Evolutionary conservation across 2,113 vertebrate genomes (phyloP).

Genomic region (Hoplias malabaricus): DNA sequence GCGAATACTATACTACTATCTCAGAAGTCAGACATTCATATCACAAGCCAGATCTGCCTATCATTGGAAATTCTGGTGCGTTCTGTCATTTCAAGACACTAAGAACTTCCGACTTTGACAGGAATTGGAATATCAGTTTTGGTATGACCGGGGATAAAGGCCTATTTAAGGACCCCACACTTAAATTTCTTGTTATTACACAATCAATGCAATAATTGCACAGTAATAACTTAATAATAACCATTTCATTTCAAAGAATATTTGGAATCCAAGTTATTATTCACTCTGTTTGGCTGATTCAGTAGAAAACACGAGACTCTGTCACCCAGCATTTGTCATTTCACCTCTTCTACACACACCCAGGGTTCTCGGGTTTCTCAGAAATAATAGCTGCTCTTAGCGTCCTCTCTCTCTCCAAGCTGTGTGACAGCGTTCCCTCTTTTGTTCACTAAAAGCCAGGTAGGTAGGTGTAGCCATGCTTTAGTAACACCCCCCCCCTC

Average conservation of each 20-base stretch:
- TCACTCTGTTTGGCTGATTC: neutral
- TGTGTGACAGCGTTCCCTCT: constrained; percentile 16
- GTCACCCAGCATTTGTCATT: constrained; percentile 42
- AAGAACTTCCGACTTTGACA: too few relatives aligned
- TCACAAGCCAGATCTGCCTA: too few relatives aligned
- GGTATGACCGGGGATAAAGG: too few relatives aligned
- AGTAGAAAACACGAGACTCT: neutral
- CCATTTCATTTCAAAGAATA: neutral
- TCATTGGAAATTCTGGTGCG: too few relatives aligned
- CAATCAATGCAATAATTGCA: neutral
- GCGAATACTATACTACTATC: too few relatives aligned
- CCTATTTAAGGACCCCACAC: neutral
- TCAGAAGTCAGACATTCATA: too few relatives aligned
- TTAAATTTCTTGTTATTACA: neutral
- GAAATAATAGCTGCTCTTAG: constrained; percentile 19
- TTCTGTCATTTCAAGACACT: too few relatives aligned
- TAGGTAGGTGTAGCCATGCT: constrained; percentile 18
- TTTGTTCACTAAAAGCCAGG: constrained; percentile 21
- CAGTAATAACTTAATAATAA: neutral
- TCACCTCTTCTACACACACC: constrained; percentile 31
- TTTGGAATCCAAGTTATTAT: neutral
- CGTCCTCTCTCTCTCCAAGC: neutral
- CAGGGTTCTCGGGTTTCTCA: constrained; percentile 31
- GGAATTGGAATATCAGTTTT: too few relatives aligned
- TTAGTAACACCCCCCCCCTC: constrained; percentile 66